Percentiles rank a stretch among this genome's conserved stretches.
Evolutionary conservation across 1,140 invertebrate species (phyloP).

Genomic region (Drosophila carrolli): DNA sequence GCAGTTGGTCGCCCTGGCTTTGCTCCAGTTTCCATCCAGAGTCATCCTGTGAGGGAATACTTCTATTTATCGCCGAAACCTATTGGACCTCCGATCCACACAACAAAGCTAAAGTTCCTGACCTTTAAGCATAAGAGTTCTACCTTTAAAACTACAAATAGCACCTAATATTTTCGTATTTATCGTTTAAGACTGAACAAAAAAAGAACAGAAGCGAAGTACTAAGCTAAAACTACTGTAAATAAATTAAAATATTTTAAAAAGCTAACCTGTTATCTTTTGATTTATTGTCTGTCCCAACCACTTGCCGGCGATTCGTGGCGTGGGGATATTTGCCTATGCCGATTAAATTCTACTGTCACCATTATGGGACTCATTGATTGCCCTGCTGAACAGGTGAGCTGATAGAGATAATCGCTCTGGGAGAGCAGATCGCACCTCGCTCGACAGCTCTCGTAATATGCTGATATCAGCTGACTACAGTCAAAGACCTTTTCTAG

Average conservation of each 20-base stretch:
- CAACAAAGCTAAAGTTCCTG: slow-evolving; percentile 73
- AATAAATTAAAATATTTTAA: slow-evolving; percentile 68
- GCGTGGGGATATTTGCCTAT: slow-evolving; percentile 6
- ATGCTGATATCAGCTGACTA: slow-evolving; percentile 31
- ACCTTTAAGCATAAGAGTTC: slow-evolving; percentile 56
- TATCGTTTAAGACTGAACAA: slow-evolving; percentile 72
- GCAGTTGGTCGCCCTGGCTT: slow-evolving; percentile 38
- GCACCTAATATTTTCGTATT: slow-evolving; percentile 17
- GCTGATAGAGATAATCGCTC: slow-evolving; percentile 19
- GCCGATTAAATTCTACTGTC: slow-evolving; percentile 18
- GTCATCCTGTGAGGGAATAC: slow-evolving; percentile 29
- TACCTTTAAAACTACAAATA: slow-evolving; percentile 13
- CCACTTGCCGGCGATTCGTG: not conserved
- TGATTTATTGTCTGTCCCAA: not conserved
- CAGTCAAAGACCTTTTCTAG: slow-evolving; percentile 56
- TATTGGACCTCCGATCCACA: slow-evolving; percentile 40
- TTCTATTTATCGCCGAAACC: not conserved
- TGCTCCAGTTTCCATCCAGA: slow-evolving; percentile 21
- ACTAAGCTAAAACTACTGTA: slow-evolving; percentile 23
- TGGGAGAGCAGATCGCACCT: slow-evolving; percentile 16
- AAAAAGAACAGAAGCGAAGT: slow-evolving; percentile 17
- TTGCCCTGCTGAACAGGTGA: slow-evolving; percentile 25
- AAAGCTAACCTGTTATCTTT: slow-evolving; percentile 18
- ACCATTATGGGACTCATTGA: slow-evolving; percentile 22
- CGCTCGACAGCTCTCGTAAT: not conserved